phyloP scores from a whole-genome alignment of 1,140 invertebrate genomes.

The Magallana angulata region DNA sequence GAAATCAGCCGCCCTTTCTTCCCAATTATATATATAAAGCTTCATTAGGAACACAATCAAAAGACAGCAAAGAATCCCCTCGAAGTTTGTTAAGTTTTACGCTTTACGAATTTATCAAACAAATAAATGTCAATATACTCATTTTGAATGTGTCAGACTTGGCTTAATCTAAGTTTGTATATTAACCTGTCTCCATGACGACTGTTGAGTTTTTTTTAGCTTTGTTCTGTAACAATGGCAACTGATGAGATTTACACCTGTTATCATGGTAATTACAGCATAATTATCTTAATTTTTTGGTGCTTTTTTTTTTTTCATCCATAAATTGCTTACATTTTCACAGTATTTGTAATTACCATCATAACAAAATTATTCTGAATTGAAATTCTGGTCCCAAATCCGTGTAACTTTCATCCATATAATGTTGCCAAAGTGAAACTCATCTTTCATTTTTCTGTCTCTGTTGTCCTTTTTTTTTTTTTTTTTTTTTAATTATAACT shows the following conservation, averaged over 20 bases:
- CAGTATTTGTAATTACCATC: conserved; percentile 6
- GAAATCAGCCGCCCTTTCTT: neutral
- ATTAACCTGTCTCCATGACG: neutral
- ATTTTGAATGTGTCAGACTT: neutral
- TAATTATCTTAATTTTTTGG: neutral
- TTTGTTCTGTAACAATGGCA: conserved; percentile 23
- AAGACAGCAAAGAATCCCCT: neutral
- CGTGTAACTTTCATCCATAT: conserved; percentile 12
- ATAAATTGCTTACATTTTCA: neutral
- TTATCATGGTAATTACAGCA: conserved; percentile 20
- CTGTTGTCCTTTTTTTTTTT: no score
- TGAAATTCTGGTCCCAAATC: conserved; percentile 19
- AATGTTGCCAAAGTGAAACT: neutral
- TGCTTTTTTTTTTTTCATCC: neutral
- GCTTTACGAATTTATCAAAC: neutral
- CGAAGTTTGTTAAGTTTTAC: no score
- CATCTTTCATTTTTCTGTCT: no score
- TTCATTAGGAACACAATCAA: neutral
- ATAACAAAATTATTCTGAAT: conserved; percentile 8
- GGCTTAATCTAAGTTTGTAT: neutral
- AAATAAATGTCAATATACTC: neutral
- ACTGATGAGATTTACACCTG: conserved; percentile 18
- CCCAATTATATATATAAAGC: neutral
- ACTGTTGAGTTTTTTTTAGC: neutral
- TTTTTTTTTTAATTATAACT: no score